phyloP scores from a whole-genome alignment of 2,888 invertebrate genomes.

The Ptychoptera albimana region DNA sequence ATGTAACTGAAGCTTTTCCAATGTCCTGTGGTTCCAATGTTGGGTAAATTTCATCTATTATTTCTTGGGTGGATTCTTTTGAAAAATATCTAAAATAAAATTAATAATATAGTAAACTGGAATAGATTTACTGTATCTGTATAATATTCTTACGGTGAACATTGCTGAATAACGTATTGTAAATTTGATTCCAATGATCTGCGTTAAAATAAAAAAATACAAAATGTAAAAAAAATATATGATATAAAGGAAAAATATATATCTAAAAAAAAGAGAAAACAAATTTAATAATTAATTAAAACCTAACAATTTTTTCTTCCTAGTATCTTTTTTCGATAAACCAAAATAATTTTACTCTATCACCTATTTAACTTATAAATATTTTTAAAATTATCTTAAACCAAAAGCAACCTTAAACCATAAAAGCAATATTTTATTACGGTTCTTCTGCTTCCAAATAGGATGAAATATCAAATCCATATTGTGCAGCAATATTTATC shows the following conservation, averaged over 20 bases:
- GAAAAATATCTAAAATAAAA: constrained; percentile 46
- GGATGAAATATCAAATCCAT: constrained; percentile 1
- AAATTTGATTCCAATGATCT: constrained; percentile 12
- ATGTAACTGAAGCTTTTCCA: constrained; percentile 32
- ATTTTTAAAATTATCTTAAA: too few relatives aligned
- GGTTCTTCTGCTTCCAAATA: background rate
- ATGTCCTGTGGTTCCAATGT: constrained; percentile 56
- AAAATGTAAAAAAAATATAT: too few relatives aligned
- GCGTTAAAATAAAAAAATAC: constrained; percentile 3
- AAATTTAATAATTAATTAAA: too few relatives aligned
- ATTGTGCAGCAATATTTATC: constrained; percentile 1
- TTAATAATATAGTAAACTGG: constrained; percentile 2
- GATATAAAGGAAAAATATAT: too few relatives aligned
- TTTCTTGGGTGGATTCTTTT: constrained; percentile 62
- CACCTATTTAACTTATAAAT: too few relatives aligned
- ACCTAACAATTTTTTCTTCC: too few relatives aligned
- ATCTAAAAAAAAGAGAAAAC: too few relatives aligned
- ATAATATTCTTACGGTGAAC: constrained; percentile 10
- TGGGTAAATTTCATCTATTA: constrained; percentile 69
- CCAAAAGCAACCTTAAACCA: background rate
- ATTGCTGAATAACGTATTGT: constrained; percentile 10
- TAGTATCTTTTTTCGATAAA: background rate
- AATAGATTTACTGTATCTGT: background rate
- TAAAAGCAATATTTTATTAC: background rate
- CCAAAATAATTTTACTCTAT: too few relatives aligned